Evolutionary conservation across 2,113 vertebrate genomes (phyloP), one percentile per base, ranked within the genome.

Genomic region (Ameiurus melas): DNA sequence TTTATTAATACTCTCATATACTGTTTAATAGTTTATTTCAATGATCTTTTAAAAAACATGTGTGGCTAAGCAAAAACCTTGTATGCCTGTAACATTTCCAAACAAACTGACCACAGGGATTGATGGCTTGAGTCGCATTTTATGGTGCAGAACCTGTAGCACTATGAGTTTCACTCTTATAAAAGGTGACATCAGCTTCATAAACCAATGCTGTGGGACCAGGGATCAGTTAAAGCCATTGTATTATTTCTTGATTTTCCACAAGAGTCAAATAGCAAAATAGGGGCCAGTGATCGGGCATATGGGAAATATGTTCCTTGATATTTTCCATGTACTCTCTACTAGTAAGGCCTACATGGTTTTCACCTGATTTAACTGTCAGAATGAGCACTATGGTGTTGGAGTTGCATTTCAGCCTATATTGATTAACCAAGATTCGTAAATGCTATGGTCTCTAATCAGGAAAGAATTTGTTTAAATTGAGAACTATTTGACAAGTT

Each of bases 171-270:
- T 89, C 60, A 79, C 73, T 70, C 68, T 90, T 90, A 83, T 88
- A 86, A 90, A 80, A 25, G 25, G 88, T 93, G 91, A 92, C 92
- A 88, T 92, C 92, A 93, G 86, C 88, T 86, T 88, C 82, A 90
- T 91, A 90, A 92, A 92, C 43, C 58, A 71, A 88, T 77, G 43
- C 84, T 91, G 77, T 90, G 86, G 86, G 85, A 92, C 73, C 47
- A 55, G 14, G 13, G 22, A 73, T 84, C 58, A 57, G 73, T 83
- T 91, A 53, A 88, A 89, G 64, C 78, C 82, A 75, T 86, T 88
- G 83, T 86, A 60, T 47, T 90, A 88, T 87, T 80, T 53, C 73
- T 73, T 36, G 20, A 82, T 82, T 88, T 90, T 90, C 87, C 60
- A 83, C 20, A 83, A 77, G 60, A 66, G 70, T 43, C 85, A 89